Evolutionary conservation across 2,888 invertebrate genomes (phyloP).

Genomic region (Acheta domesticus): DNA sequence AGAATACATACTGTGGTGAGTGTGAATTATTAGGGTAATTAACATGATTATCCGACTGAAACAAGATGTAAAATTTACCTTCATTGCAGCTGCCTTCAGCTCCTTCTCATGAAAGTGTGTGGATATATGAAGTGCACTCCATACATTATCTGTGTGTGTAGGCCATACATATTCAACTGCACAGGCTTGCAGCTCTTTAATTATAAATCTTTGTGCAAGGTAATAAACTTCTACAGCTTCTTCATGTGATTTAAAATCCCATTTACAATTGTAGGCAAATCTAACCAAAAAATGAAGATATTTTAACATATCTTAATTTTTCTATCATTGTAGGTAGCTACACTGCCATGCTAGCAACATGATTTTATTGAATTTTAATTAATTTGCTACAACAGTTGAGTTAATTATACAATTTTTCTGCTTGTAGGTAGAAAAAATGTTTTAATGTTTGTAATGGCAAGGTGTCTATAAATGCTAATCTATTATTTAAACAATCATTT

Average conservation of each 20-base stretch:
- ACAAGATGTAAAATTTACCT: background rate
- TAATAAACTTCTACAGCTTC: background rate
- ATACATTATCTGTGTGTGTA: background rate
- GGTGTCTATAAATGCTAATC: no score
- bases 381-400: no score
- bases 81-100: background rate
- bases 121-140: background rate
- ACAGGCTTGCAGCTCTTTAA: background rate
- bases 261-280: conserved; percentile 7
- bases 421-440: no score
- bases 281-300: background rate
- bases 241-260: background rate
- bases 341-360: background rate
- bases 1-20: background rate
- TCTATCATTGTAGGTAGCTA: background rate
- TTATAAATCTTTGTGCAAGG: background rate
- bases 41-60: no score
- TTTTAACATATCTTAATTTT: background rate
- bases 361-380: no score
- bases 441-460: no score
- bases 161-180: background rate
- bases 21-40: background rate
- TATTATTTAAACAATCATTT: background rate
- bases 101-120: background rate
- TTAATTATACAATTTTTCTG: no score